Percentiles rank a stretch among this genome's conserved stretches.
Conservation (phyloP, 2,888 invertebrate genomes). For the Corbicula japonica region DNA sequence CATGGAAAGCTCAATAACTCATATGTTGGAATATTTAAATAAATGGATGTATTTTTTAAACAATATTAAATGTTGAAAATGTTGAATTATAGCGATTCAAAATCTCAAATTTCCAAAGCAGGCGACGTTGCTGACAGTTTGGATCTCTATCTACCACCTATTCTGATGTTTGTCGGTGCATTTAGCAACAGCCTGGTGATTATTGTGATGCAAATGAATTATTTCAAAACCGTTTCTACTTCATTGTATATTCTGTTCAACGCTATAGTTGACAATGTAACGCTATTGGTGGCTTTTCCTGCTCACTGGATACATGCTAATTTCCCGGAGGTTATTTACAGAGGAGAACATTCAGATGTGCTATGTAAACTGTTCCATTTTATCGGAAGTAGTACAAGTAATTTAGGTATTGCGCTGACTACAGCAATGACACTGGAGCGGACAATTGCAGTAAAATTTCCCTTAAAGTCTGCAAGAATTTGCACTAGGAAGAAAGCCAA, state of each 20-base stretch:
- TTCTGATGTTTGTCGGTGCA: conserved; percentile 69
- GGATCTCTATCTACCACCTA: conserved; percentile 73
- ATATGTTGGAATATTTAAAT: too few relatives aligned
- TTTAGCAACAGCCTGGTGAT: conserved; percentile 74
- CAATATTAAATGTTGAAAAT: too few relatives aligned
- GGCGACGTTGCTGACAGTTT: conserved; percentile 49
- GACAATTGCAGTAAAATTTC: conserved; percentile 74
- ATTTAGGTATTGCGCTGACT: conserved; percentile 75
- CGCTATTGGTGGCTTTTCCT: conserved; percentile 70
- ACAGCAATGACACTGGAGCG: conserved; percentile 80
- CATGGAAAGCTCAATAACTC: too few relatives aligned
- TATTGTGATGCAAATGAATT: conserved; percentile 72
- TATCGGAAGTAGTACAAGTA: conserved; percentile 76
- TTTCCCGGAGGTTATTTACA: conserved; percentile 67
- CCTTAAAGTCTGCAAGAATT: conserved; percentile 69
- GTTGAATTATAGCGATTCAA: too few relatives aligned
- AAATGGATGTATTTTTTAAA: too few relatives aligned
- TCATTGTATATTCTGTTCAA: conserved; percentile 77
- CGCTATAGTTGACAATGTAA: conserved; percentile 72
- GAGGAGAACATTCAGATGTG: conserved; percentile 64
- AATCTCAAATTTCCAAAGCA: too few relatives aligned
- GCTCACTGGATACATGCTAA: conserved; percentile 78
- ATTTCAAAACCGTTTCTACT: conserved; percentile 76
- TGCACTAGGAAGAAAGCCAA: conserved; percentile 74
- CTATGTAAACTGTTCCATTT: conserved; percentile 77